Conservation (phyloP, 2,113 vertebrate genomes). For the Nothoprocta perdicaria region DNA sequence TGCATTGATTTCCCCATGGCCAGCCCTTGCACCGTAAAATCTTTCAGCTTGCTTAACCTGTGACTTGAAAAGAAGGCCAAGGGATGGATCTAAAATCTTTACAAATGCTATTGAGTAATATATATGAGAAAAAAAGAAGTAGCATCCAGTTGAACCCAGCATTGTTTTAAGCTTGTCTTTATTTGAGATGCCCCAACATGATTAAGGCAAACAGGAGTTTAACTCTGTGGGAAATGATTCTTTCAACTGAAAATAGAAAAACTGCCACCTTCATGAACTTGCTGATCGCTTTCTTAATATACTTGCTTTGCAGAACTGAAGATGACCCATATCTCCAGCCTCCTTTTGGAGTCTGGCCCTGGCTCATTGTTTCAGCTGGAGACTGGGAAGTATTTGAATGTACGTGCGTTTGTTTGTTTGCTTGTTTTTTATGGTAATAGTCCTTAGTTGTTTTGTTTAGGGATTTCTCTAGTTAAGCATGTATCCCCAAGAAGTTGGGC, state of each 20-base stretch:
- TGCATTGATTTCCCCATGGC: background rate
- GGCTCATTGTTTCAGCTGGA: background rate
- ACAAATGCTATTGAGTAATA: background rate
- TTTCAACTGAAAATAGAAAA: constrained; percentile 1
- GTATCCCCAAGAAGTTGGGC: background rate
- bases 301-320: background rate
- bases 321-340: background rate
- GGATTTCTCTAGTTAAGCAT: fast-evolving
- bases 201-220: background rate
- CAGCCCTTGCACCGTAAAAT: background rate
- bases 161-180: background rate
- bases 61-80: background rate
- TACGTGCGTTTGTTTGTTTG: background rate
- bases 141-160: background rate
- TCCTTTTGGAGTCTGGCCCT: background rate
- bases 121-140: background rate
- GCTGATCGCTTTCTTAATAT: background rate
- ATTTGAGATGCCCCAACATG: background rate
- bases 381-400: background rate
- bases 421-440: background rate
- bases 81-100: background rate
- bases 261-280: background rate
- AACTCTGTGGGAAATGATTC: background rate
- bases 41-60: background rate
- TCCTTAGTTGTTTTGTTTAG: background rate